A percentile compares a stretch with the other conserved stretches of the same genome.
Conservation (phyloP, 2,113 vertebrate genomes). For the zebrafish (Danio rerio) region GRCz12tu NC_133195.1:43183001-43183500, state of each 20-base stretch:
- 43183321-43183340: background rate
- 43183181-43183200: slow-evolving; percentile 33
- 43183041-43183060: no score
- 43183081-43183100: background rate
- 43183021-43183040: no score
- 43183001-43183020: no score
- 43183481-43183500: slow-evolving; percentile 18
- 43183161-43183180: slow-evolving; percentile 53
- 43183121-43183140: slow-evolving; percentile 34
- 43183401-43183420: slow-evolving; percentile 47
- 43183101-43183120: slow-evolving; percentile 40
- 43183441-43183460: slow-evolving; percentile 45
- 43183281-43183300: background rate
- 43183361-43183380: slow-evolving; percentile 1
- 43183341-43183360: background rate
- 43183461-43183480: background rate
- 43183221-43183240: background rate
- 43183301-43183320: background rate
- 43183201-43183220: background rate
- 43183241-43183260: no score
- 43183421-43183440: slow-evolving; percentile 37
- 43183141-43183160: slow-evolving; percentile 44
- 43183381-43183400: slow-evolving; percentile 38
- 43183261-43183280: slow-evolving; percentile 7
- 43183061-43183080: background rate